A percentile compares a stretch with the other conserved stretches of the same genome.
Conservation (phyloP, 2,113 vertebrate species). For the Xenopus laevis region DNA sequence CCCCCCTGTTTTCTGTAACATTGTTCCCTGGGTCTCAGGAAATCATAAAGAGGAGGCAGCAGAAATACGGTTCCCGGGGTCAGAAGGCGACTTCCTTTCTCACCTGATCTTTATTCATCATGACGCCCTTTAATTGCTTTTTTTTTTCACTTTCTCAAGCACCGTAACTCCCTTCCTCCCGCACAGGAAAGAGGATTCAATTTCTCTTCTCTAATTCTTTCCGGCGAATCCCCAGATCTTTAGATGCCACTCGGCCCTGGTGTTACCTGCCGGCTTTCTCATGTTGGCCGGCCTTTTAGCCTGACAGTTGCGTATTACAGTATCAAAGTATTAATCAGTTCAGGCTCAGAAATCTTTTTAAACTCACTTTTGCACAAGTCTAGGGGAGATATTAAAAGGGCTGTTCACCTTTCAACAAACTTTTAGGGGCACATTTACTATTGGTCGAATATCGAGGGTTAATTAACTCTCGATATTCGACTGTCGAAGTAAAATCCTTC, state of each 20-base stretch:
- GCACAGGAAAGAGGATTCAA: constrained; percentile 71
- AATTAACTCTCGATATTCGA: too few species aligned
- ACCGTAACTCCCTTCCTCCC: constrained; percentile 71
- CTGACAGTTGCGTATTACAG: too few species aligned
- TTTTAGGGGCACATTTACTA: too few species aligned
- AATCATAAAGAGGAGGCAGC: constrained; percentile 65
- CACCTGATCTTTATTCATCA: constrained; percentile 75
- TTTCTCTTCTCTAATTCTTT: constrained; percentile 68
- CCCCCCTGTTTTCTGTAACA: constrained; percentile 69
- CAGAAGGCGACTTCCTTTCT: constrained; percentile 70
- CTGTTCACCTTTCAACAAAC: too few species aligned
- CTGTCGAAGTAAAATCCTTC: too few species aligned
- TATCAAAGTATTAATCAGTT: too few species aligned
- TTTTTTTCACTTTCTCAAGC: constrained; percentile 68
- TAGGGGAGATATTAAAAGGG: too few species aligned
- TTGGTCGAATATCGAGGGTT: too few species aligned
- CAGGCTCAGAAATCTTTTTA: too few species aligned
- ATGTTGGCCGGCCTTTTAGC: too few species aligned
- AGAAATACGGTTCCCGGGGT: constrained; percentile 68
- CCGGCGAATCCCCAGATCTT: constrained; percentile 61
- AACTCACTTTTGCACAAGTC: too few species aligned
- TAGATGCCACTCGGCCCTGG: constrained; percentile 55
- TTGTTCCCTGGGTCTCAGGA: constrained; percentile 71
- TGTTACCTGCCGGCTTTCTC: too few species aligned
- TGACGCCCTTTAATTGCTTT: constrained; percentile 65